Conservation (phyloP, 2,113 vertebrate genomes). For the Sorex fumeus region DNA sequence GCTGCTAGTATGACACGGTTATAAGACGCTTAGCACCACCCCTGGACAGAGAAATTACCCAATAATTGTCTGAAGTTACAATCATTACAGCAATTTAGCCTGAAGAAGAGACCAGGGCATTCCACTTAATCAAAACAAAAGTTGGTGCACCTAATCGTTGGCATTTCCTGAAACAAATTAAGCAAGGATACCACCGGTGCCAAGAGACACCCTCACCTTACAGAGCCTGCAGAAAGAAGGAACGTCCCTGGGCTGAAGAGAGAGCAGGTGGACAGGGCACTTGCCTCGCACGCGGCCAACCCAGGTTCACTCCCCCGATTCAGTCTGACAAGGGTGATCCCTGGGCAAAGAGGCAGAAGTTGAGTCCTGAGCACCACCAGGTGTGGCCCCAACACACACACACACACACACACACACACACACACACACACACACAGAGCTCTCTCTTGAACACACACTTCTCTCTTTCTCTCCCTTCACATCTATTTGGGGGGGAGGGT, state of each 20-base stretch:
- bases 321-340: too few relatives aligned
- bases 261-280: too few relatives aligned
- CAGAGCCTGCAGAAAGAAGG: slow-evolving; percentile 5
- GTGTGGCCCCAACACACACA: too few relatives aligned
- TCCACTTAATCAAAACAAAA: slow-evolving; percentile 1
- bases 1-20: not conserved
- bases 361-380: too few relatives aligned
- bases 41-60: not conserved
- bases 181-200: not conserved
- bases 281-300: too few relatives aligned
- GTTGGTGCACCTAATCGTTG: not conserved
- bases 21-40: not conserved
- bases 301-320: too few relatives aligned
- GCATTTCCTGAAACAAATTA: not conserved
- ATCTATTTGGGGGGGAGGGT: too few relatives aligned
- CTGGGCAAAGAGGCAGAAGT: too few relatives aligned
- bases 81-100: not conserved
- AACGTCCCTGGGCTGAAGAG: not conserved
- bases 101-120: not conserved
- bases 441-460: too few relatives aligned
- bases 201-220: not conserved
- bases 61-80: slow-evolving; percentile 35
- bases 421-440: too few relatives aligned
- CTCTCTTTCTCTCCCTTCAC: too few relatives aligned
- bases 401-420: too few relatives aligned